Evolutionary conservation across 2,797 vertebrate species (phyloP), one percentile per base, ranked within the genome.

Genomic region (Molossus molossus): DNA sequence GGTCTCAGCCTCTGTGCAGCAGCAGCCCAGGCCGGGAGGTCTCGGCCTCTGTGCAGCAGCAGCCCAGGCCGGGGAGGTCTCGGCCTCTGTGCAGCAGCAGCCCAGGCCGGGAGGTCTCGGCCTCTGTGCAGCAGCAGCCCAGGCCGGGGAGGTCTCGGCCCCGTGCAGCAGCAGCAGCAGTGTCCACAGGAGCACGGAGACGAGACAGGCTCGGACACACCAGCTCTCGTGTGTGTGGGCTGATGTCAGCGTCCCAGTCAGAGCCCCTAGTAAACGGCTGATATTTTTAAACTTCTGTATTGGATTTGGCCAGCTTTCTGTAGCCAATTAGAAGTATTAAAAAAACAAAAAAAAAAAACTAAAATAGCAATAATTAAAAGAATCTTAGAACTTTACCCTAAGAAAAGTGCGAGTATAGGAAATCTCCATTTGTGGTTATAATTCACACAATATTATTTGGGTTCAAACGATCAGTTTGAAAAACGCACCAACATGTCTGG

Each of bases 151-250:
- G 33, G 33, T 33, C 33, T 33, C 65, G n/a, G 65, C 9, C n/a
- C 65, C 18, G n/a, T 67, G n/a, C 65, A 67, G n/a, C 65, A 7
- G 17, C n/a, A 67, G 29, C 27, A 33, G 64, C 64, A 67, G 64
- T 15, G 14, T 29, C 15, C n/a, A 17, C 14, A n/a, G n/a, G n/a
- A 67, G n/a, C n/a, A 33, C 17, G 13, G 25, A 27, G 75, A 33
- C 33, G 3, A 17, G 0, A 9, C 6, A 18, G n/a, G 67, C 15
- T 4, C 1, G 7, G 48, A 29, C 45, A 29, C 23, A 12, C 27
- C 7, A 20, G 1, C 40, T 7, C 7, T 27, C 5, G 0, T 13
- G 10, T 25, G 6, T 5, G 4, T 10, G n/a, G 40, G 13, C 20
- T 45, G 12, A 14, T 62, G 40, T 50, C 40, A 18, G 15, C 9